Evolutionary conservation across 2,797 vertebrate species (phyloP).

Genomic region (Pipistrellus pipistrellus): DNA sequence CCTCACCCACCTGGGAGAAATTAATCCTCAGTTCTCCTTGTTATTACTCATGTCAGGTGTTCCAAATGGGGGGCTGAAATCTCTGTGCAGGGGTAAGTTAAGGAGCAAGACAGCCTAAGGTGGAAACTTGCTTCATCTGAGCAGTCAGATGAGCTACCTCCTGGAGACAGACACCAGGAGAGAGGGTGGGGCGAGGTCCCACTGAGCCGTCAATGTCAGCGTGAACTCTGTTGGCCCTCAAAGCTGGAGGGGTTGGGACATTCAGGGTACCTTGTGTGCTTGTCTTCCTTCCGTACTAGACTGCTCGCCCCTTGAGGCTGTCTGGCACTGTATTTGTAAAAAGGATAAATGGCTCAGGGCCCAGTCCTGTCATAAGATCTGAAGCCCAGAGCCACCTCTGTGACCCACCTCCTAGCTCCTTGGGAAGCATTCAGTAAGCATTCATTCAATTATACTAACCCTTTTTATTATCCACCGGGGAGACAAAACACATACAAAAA

Average conservation of each 20-base stretch:
- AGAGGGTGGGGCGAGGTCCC: not conserved
- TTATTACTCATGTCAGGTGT: not conserved
- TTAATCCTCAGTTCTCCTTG: not conserved
- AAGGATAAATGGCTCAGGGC: not conserved
- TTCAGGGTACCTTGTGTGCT: too few relatives aligned
- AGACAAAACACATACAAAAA: not conserved
- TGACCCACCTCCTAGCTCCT: not conserved
- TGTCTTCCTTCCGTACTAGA: not conserved
- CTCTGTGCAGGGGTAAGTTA: not conserved
- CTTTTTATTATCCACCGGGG: not conserved
- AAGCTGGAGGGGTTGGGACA: fast-evolving
- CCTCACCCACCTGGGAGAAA: not conserved
- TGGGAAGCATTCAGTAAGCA: not conserved
- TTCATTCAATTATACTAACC: not conserved
- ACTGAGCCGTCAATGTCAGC: not conserved
- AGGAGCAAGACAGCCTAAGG: not conserved
- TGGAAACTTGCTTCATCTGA: not conserved
- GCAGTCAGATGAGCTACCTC: not conserved
- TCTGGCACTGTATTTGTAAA: not conserved
- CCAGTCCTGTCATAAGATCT: not conserved
- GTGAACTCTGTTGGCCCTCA: not conserved
- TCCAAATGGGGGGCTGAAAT: not conserved
- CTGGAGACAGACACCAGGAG: not conserved
- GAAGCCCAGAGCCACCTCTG: not conserved
- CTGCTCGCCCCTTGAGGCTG: not conserved